Conservation (phyloP, 2,797 vertebrate genomes). For the Pempheris klunzingeri region DNA sequence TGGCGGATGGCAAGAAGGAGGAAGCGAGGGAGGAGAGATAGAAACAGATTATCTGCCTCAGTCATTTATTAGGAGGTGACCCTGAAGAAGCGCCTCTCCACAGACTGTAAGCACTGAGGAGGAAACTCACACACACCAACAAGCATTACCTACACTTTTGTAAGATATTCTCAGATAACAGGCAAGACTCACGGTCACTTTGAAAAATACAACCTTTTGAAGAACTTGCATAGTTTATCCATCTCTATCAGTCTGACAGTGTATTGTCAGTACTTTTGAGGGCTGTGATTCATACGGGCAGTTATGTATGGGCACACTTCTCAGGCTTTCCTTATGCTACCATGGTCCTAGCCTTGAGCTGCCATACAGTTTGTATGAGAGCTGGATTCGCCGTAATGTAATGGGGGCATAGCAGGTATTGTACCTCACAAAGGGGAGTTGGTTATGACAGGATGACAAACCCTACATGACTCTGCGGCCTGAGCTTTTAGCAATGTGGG, state of each 20-base stretch:
- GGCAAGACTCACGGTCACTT: conserved; percentile 15
- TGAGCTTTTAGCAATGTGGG: conserved; percentile 42
- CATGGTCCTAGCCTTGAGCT: conserved; percentile 4
- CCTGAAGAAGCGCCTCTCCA: conserved; percentile 55
- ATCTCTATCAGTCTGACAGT: background rate
- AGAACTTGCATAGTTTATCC: too few relatives aligned
- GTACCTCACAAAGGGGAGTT: conserved; percentile 38
- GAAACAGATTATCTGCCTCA: conserved; percentile 64
- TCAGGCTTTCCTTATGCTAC: background rate
- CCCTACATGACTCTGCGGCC: conserved; percentile 30
- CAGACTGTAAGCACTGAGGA: conserved; percentile 46
- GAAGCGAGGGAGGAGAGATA: conserved; percentile 19
- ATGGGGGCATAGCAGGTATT: conserved; percentile 34
- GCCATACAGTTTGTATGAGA: conserved; percentile 7
- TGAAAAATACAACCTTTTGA: conserved; percentile 18
- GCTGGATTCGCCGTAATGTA: conserved; percentile 23
- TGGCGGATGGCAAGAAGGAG: conserved; percentile 35
- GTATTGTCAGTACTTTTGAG: background rate
- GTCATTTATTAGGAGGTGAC: conserved; percentile 73
- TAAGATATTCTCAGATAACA: conserved; percentile 38
- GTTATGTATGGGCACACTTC: background rate
- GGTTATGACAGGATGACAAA: conserved; percentile 51
- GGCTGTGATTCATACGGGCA: background rate
- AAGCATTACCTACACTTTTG: conserved; percentile 31
- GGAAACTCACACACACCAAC: conserved; percentile 31